Conservation (phyloP, 1,140 invertebrate genomes). For the Ridgeia piscesae region DNA sequence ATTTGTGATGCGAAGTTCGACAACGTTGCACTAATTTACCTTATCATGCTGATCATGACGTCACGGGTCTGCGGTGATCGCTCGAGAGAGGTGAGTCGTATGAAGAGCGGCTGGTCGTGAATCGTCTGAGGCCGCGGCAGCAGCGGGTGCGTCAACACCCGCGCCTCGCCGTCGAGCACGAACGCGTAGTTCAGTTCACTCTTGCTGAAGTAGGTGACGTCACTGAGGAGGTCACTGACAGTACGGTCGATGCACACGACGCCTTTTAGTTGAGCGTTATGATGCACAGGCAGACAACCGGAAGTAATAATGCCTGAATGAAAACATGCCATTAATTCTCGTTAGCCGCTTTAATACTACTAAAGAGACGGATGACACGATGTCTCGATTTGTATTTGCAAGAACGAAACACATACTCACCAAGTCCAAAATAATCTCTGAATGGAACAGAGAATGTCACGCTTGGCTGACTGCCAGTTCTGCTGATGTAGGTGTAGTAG, state of each 20-base stretch:
- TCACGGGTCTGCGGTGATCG: not conserved
- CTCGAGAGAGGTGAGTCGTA: not conserved
- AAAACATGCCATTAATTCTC: not conserved
- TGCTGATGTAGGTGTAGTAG: not conserved
- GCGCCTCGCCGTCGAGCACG: not conserved
- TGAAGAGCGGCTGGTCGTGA: not conserved
- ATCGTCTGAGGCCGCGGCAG: constrained; percentile 12
- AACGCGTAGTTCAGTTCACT: constrained; percentile 11
- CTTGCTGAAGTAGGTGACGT: constrained; percentile 7
- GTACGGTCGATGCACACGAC: not conserved
- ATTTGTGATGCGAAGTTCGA: too few species aligned
- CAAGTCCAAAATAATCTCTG: not conserved
- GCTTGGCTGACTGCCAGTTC: not conserved
- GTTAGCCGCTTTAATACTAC: too few species aligned
- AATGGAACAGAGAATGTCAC: not conserved
- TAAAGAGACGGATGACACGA: too few species aligned
- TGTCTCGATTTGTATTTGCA: not conserved
- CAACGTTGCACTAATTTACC: not conserved
- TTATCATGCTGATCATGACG: constrained; percentile 3
- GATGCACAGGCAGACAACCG: not conserved
- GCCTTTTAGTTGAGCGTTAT: not conserved
- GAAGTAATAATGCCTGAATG: not conserved
- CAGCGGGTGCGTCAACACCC: constrained; percentile 10
- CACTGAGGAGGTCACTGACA: constrained; percentile 4
- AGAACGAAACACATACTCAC: not conserved